Base-by-base conservation (phyloP, 2,113 vertebrate species). In the Tenebrosternarchus preto region DNA sequence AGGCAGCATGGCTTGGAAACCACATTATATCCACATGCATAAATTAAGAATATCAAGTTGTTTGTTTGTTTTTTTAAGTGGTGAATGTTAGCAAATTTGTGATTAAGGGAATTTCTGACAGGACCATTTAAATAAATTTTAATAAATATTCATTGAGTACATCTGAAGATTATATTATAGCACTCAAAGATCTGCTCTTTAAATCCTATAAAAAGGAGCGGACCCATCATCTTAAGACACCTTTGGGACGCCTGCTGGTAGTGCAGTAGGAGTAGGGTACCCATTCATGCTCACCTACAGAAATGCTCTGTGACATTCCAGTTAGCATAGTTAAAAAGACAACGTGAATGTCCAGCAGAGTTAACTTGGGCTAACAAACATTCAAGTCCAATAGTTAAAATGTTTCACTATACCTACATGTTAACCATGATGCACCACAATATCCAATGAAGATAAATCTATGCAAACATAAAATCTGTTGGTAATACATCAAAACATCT, bases 11-110 rank as follows among this genome's bases (percentile, higher is more conserved):
- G 55, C 29, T 78, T 43, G 20, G 53, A 70, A 78, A 70, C 66
- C 53, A 70, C 39, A 64, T 72, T 61, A 72, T 64, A 80, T 55
- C 53, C 55, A 50, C 78, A 80, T 53, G 77, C 77, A 61, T 79
- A 79, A 43, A 50, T 20, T 25, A 79, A 79, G 67, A 24, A 71
- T 24, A 78, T 56, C 27, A 56, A 78, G 53, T 59, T 46, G n/a
- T n/a, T n/a, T n/a, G n/a, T n/a, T n/a, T n/a, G n/a, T n/a, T 36
- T 22, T 25, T 43, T 17, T 16, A 8, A 55, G 20, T 17, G 12
- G 22, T 16, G 43, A 8, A 31, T 69, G n/a, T 19, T 33, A 50
- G 36, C 36, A 77, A 77, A 56, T 0, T 66, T 36, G 31, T 43
- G 8, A 24, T 29, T 67, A 67, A 5, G 61, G 27, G 46, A 25